These are phyloP conservation scores for silkworm (Bombyx mori) DNA, from an alignment of 1,140 invertebrate species.

Conservation along the genomic window DNA sequence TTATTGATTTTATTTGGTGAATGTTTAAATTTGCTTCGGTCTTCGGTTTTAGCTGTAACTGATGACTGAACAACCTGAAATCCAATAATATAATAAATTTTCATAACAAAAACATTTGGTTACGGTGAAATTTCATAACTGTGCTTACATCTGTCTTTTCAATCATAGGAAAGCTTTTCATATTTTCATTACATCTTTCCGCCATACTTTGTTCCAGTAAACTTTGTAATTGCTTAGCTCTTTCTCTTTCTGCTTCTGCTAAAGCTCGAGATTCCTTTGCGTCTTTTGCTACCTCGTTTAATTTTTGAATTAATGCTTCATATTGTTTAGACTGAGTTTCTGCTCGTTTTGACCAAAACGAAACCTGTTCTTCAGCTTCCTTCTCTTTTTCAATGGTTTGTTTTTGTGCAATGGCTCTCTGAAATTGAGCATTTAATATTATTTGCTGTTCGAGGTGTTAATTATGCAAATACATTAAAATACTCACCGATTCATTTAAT, in stretches of 20 bases:
- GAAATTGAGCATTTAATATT: conserved; percentile 14
- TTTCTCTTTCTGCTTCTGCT: conserved; percentile 43
- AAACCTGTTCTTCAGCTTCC: conserved; percentile 44
- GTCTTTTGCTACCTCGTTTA: conserved; percentile 44
- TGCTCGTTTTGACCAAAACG: conserved; percentile 38
- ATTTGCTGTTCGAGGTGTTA: background rate
- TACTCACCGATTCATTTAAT: conserved; percentile 34
- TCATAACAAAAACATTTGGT: too few relatives aligned
- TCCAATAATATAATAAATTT: too few relatives aligned
- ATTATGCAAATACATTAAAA: conserved; percentile 7
- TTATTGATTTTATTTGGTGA: conserved; percentile 10
- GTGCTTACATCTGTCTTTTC: background rate
- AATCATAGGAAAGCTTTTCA: background rate
- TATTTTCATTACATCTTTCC: background rate
- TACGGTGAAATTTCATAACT: background rate
- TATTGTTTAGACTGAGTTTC: conserved; percentile 52
- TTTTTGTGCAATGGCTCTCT: conserved; percentile 30
- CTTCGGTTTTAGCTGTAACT: background rate
- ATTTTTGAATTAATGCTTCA: conserved; percentile 44
- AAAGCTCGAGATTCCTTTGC: conserved; percentile 37
- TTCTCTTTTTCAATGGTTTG: conserved; percentile 34
- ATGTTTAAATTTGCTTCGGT: background rate
- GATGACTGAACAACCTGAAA: too few relatives aligned
- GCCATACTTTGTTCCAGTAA: conserved; percentile 2
- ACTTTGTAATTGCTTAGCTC: conserved; percentile 33